phyloP scores from a whole-genome alignment of 2,888 invertebrate species.

The Hydrotaea diabolus region DNA sequence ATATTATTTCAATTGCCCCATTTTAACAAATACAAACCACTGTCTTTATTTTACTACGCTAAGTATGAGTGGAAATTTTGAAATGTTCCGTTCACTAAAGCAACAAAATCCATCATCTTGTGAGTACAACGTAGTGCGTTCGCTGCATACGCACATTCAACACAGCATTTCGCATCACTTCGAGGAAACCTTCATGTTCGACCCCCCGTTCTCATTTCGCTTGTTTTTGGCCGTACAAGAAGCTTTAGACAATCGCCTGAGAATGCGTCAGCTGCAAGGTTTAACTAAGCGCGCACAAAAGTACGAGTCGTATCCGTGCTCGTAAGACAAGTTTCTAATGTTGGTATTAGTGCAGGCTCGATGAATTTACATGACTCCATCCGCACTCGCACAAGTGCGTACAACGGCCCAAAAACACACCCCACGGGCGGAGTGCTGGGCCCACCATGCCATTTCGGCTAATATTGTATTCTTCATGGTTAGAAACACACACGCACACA shows the following conservation, averaged over 20 bases:
- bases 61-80: not conserved
- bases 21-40: no score
- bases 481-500: not conserved
- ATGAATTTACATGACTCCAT: slow-evolving; percentile 59
- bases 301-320: slow-evolving; percentile 46
- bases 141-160: not conserved
- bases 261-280: slow-evolving; percentile 62
- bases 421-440: not conserved
- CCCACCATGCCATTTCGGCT: not conserved
- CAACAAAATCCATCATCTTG: not conserved
- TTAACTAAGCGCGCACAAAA: slow-evolving; percentile 64
- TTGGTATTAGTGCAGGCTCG: slow-evolving; percentile 64
- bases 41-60: not conserved
- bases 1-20: no score
- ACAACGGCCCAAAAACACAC: slow-evolving; percentile 1
- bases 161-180: not conserved
- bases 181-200: slow-evolving; percentile 28
- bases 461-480: slow-evolving; percentile 24
- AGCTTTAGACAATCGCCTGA: slow-evolving; percentile 58
- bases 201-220: not conserved
- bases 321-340: slow-evolving; percentile 66
- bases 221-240: slow-evolving; percentile 29
- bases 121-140: not conserved
- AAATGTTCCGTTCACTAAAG: not conserved
- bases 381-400: slow-evolving; percentile 10